These are phyloP conservation scores for Ephestia elutella DNA, from an alignment of 1,140 invertebrate genomes.

Conservation along the genomic window DNA sequence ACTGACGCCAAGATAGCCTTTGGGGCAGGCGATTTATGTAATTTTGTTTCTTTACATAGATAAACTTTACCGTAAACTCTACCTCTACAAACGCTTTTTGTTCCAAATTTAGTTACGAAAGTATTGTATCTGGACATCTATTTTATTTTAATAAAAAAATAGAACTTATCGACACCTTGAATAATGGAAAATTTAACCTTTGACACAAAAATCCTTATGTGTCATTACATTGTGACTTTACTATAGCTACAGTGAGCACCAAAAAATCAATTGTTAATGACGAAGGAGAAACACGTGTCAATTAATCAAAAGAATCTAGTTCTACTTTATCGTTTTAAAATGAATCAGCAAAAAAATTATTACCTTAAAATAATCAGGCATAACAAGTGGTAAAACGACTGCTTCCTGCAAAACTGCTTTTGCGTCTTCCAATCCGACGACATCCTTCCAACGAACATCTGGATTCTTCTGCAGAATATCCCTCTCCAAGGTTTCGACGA, in stretches of 20 bases:
- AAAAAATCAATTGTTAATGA: neutral
- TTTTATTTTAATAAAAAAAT: too few species aligned
- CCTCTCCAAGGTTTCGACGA: conserved; percentile 89
- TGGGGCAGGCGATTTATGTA: too few species aligned
- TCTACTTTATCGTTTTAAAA: neutral
- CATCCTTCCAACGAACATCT: conserved; percentile 97
- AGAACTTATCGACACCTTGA: too few species aligned
- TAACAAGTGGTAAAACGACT: conserved; percentile 96
- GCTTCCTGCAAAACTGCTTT: conserved; percentile 97
- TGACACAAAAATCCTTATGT: neutral
- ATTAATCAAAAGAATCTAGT: neutral
- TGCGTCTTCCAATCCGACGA: conserved; percentile 96
- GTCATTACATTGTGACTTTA: neutral
- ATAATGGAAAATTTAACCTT: neutral
- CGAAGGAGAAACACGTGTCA: neutral
- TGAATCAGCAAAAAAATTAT: neutral
- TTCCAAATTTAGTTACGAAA: too few species aligned
- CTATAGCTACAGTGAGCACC: neutral
- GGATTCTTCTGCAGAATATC: conserved; percentile 98
- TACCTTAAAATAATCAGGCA: conserved; percentile 98
- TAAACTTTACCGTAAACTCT: too few species aligned
- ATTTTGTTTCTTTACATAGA: too few species aligned
- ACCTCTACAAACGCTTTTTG: too few species aligned
- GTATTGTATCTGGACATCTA: too few species aligned
- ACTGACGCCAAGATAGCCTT: neutral